Percentiles rank a stretch among this genome's conserved stretches.
Conservation (phyloP, 2,797 vertebrate genomes). For the Pelodytes ibericus region DNA sequence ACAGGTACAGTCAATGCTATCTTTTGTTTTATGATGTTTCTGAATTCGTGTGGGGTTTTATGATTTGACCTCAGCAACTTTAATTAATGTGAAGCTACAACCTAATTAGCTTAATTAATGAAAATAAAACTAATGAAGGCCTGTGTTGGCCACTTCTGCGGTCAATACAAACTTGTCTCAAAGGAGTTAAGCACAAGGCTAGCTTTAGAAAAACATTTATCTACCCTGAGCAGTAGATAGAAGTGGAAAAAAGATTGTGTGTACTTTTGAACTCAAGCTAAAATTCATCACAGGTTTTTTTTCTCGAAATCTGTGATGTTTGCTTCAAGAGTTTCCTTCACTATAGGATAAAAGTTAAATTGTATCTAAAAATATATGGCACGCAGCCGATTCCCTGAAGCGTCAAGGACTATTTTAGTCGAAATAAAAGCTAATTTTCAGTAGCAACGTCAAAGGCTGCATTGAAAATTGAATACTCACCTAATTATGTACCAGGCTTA, state of each 20-base stretch:
- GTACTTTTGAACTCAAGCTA: not conserved
- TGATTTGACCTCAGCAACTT: too few species aligned
- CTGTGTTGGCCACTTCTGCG: not conserved
- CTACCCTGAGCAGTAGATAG: not conserved
- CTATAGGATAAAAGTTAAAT: constrained; percentile 24
- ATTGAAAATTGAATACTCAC: constrained; percentile 43
- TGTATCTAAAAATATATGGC: constrained; percentile 42
- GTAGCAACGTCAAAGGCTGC: constrained; percentile 9
- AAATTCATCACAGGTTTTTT: constrained; percentile 23
- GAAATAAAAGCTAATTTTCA: constrained; percentile 35
- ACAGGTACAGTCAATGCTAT: too few species aligned
- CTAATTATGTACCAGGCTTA: constrained; percentile 43
- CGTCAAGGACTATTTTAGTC: constrained; percentile 35
- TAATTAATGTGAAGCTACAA: too few species aligned
- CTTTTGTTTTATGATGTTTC: too few species aligned
- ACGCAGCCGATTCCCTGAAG: constrained; percentile 5
- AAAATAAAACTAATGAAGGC: too few species aligned
- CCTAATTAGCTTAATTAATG: too few species aligned
- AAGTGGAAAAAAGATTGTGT: not conserved
- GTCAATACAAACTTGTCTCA: not conserved
- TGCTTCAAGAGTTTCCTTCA: not conserved
- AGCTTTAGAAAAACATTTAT: not conserved
- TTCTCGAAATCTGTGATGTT: constrained; percentile 26
- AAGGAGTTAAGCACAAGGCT: not conserved
- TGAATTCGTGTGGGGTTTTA: too few species aligned